Percentiles rank a stretch among this genome's conserved stretches.
Evolutionary conservation across 2,113 vertebrate genomes (phyloP).

Genomic region (Chaenocephalus aceratus): DNA sequence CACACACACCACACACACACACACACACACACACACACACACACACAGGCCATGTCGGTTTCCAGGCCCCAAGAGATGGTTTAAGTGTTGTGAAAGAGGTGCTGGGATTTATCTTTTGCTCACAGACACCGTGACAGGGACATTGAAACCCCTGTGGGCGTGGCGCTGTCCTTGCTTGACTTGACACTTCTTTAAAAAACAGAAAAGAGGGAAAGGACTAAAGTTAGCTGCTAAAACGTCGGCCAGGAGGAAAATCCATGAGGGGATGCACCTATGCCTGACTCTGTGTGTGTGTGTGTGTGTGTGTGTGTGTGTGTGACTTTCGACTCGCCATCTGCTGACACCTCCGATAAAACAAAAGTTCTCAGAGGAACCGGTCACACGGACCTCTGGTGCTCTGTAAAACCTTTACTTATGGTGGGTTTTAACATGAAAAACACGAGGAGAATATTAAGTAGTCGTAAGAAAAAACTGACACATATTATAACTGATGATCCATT

Average conservation of each 20-base stretch:
- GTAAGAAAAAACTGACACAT: too few relatives aligned
- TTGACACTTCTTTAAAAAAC: background rate
- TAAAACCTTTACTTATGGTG: background rate
- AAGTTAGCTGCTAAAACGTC: background rate
- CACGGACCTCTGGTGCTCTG: background rate
- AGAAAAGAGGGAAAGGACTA: background rate
- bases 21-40: constrained; percentile 8
- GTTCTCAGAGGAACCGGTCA: background rate
- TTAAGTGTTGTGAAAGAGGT: too few relatives aligned
- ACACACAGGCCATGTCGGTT: too few relatives aligned
- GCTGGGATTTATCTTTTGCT: too few relatives aligned
- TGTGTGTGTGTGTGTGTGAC: background rate
- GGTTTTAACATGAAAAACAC: background rate
- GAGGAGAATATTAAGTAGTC: too few relatives aligned
- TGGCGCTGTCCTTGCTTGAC: too few relatives aligned
- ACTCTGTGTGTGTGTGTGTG: background rate
- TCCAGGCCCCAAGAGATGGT: too few relatives aligned
- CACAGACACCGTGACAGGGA: too few relatives aligned
- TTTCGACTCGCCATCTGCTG: background rate
- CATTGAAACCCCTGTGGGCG: too few relatives aligned
- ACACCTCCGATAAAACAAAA: constrained; percentile 6
- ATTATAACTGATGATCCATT: too few relatives aligned
- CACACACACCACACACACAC: background rate
- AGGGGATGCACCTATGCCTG: background rate
- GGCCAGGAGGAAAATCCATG: too few relatives aligned